These are phyloP conservation scores for Diadema setosum DNA, from an alignment of 35 echinoderm and acorn worm species.

Conservation along the genomic window DNA sequence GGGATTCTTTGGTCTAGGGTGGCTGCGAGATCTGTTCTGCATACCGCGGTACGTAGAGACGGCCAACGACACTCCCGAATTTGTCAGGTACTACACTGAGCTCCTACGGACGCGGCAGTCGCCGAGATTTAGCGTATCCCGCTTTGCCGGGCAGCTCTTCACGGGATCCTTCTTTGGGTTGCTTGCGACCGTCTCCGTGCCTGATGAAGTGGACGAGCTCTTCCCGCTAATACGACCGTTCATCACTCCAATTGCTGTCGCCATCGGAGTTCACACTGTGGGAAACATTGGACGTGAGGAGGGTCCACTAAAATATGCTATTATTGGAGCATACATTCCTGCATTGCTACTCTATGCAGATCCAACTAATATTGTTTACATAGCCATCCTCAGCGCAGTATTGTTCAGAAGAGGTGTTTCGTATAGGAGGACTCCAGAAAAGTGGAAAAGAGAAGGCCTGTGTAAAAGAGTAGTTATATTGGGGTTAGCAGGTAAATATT, in stretches of 20 bases:
- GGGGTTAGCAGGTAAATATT: conserved; percentile 48
- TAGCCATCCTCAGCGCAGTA: conserved; percentile 43
- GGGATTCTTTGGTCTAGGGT: conserved; percentile 73
- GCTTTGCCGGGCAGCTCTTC: conserved; percentile 44
- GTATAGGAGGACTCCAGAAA: conserved; percentile 28
- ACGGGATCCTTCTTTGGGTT: conserved; percentile 69
- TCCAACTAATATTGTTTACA: conserved; percentile 38
- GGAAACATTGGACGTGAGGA: conserved; percentile 78
- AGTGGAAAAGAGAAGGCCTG: conserved; percentile 11
- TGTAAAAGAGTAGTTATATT: conserved; percentile 62
- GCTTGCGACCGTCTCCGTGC: conserved; percentile 34
- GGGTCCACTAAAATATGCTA: conserved; percentile 31
- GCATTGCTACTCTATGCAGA: conserved; percentile 1
- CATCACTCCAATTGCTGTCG: conserved; percentile 61
- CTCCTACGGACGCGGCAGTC: conserved; percentile 22
- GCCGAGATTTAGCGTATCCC: conserved; percentile 47
- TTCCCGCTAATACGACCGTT: conserved; percentile 1
- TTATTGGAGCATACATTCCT: conserved; percentile 44
- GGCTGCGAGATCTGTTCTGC: conserved; percentile 73
- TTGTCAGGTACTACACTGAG: conserved; percentile 34
- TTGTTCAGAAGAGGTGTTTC: conserved; percentile 43
- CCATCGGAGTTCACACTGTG: conserved; percentile 67
- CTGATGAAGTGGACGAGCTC: conserved; percentile 43
- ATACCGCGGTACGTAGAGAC: conserved; percentile 56
- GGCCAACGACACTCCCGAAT: conserved; percentile 56